Evolutionary conservation across 2,797 vertebrate genomes (phyloP).

Genomic region (Danio aesculapii): DNA sequence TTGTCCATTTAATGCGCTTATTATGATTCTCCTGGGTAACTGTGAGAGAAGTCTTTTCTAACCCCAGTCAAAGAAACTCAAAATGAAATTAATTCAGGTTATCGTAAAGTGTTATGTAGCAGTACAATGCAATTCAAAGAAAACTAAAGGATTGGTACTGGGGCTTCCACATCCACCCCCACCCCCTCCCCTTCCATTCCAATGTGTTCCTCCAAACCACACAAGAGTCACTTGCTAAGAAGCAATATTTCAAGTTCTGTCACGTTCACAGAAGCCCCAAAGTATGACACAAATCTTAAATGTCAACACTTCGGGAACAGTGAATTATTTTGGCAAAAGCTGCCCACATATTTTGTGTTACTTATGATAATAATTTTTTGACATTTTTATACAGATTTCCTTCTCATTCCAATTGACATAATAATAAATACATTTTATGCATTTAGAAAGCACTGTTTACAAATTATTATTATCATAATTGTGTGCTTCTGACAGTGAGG

Average conservation of each 20-base stretch:
- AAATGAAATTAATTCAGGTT: constrained; percentile 44
- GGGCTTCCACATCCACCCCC: no score
- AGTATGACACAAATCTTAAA: constrained; percentile 67
- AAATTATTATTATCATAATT: neutral
- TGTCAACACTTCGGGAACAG: constrained; percentile 58
- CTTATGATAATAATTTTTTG: constrained; percentile 55
- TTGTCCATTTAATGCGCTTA: neutral
- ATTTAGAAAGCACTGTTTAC: neutral
- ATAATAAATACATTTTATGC: neutral
- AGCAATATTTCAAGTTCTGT: constrained; percentile 61
- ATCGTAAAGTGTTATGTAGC: constrained; percentile 40
- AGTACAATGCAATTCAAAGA: constrained; percentile 21
- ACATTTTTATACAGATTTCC: constrained; percentile 7
- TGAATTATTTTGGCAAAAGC: constrained; percentile 51
- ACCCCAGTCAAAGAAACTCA: constrained; percentile 11
- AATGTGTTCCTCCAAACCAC: constrained; percentile 42
- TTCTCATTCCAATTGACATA: neutral
- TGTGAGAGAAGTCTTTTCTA: neutral
- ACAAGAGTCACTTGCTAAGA: constrained; percentile 48
- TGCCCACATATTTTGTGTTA: constrained; percentile 40
- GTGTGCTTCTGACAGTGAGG: neutral
- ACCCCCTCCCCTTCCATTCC: constrained; percentile 21
- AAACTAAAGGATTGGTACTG: constrained; percentile 14
- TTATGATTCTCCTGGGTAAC: constrained; percentile 9
- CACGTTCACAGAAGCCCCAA: constrained; percentile 59